Base-by-base conservation (phyloP, 2,888 invertebrate genomes). In the Phragmatobia fuliginosa region DNA sequence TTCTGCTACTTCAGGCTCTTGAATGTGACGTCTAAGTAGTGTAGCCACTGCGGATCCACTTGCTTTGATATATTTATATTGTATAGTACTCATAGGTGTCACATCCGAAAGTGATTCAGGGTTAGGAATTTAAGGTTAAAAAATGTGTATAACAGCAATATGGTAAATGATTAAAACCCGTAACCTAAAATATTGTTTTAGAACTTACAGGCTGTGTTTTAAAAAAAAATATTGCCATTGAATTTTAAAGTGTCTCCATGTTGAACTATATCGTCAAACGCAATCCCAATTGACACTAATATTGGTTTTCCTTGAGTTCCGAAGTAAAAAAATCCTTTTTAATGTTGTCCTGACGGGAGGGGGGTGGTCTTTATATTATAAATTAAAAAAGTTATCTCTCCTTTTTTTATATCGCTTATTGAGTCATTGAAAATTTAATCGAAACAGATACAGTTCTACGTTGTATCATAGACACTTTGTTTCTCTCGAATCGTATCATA, bases 11-110 rank as follows among this genome's bases (percentile, higher is more conserved):
- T 75, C 71, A 81, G 49, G 69, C 80, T 71, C 74, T 82, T 76
- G 61, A 74, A 67, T 69, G 67, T 80, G 83, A 82, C 84, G 71
- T 79, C 69, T 68, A 76, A 74, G 72, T 69, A 65, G 41, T 59
- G 63, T 49, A 18, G 65, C 56, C 65, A 64, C 36, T 38, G 33
- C 28, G 28, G 49, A 56, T 75, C 79, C 81, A 75, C 83, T 83
- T 62, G 75, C 83, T 82, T 82, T 82, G 83, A 76, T 77, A 78
- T 73, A 58, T 61, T 59, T 75, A 80, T 76, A 72, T 82, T 74
- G 72, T 72, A 71, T 69, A 60, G 66, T 49, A 41, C 38, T 38
- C 18, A 18, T 18, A 74, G 71, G 73, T 75, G 78, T 79, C 77
- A 72, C 59, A 70, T 74, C 58, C 28, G 65, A 66, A 68, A 71